Percentiles rank a stretch among this genome's conserved stretches.
These are phyloP conservation scores for Esox masquinongy DNA, from an alignment of 2,797 vertebrate genomes.

Conservation along the genomic window DNA sequence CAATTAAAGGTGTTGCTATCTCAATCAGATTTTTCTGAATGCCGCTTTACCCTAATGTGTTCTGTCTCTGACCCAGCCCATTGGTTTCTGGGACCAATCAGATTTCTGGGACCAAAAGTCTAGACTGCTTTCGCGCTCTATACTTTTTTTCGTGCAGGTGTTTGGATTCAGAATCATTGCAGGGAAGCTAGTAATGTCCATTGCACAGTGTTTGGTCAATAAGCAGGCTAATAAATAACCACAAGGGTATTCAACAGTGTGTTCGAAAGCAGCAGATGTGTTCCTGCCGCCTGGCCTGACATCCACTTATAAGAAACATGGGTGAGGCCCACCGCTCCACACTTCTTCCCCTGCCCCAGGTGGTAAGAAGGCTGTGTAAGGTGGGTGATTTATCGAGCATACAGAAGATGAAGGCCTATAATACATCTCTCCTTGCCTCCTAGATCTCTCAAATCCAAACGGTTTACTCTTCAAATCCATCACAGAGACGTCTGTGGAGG, in stretches of 20 bases:
- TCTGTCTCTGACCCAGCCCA: too few species aligned
- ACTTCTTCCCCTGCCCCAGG: background rate
- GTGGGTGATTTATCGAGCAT: slow-evolving; percentile 62
- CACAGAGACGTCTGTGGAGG: slow-evolving; percentile 94
- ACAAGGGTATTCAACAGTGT: background rate
- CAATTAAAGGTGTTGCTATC: too few species aligned
- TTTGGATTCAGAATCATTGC: too few species aligned
- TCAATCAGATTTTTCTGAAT: too few species aligned
- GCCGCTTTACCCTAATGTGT: too few species aligned
- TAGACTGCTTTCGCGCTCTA: too few species aligned
- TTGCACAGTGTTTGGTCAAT: too few species aligned
- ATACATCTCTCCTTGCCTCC: slow-evolving; percentile 52
- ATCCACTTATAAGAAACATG: background rate
- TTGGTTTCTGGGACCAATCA: too few species aligned
- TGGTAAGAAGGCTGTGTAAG: slow-evolving; percentile 20
- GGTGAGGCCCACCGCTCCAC: background rate
- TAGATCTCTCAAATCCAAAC: slow-evolving; percentile 91
- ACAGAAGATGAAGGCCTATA: slow-evolving; percentile 60
- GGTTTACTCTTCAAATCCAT: slow-evolving; percentile 95
- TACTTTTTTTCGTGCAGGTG: too few species aligned
- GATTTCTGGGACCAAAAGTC: too few species aligned
- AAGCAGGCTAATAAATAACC: background rate
- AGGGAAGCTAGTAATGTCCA: too few species aligned
- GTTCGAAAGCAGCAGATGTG: background rate
- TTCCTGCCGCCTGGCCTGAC: background rate